Evolutionary conservation across 2,113 vertebrate species (phyloP), one percentile per base, ranked within the genome.

Genomic region (Myiagra hebetior): DNA sequence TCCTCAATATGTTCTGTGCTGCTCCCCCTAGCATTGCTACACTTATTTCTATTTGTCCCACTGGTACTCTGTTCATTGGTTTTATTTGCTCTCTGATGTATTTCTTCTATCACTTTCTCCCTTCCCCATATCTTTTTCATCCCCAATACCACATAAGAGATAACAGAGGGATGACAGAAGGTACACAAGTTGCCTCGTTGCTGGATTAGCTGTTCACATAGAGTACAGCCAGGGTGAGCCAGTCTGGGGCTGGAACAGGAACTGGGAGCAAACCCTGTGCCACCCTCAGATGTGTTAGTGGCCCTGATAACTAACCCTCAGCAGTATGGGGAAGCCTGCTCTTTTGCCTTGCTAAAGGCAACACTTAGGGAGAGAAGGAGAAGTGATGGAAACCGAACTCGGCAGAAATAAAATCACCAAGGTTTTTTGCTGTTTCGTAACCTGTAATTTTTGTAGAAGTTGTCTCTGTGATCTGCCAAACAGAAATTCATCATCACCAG

Each of bases 401-500:
- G 13, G 53, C 65, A 88, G 82, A 78, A 95, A 49, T 41, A 78
- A 90, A 91, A 88, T 90, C 31, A 44, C 47, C 44, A 46, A 41
- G 49, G 30, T 47, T 64, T 91, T 84, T 50, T 52, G 30, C 82
- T 76, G 23, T 14, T 88, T 90, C 21, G 52, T 87, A 87, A 77
- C 59, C 42, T 94, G 79, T 68, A 77, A 72, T 80, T 94, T 94
- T 77, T 94, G 79, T 64, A 68, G 17, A 80, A 68, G 37, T 64
- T 91, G 31, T 87, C 83, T 95, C 57, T 53, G 37, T 50, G 49
- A 44, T 64, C 47, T 87, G 62, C 80, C 65, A 76, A 91, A 75
- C n/a, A 93, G 79, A 87, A 92, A 92, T 92, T 89, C 15, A 13
- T 94, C 91, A 92, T 91, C 78, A 87, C 83, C 94, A 93, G 73